These are phyloP conservation scores for Nycticebus coucang DNA, from an alignment of 2,113 vertebrate species.

Conservation along the genomic window DNA sequence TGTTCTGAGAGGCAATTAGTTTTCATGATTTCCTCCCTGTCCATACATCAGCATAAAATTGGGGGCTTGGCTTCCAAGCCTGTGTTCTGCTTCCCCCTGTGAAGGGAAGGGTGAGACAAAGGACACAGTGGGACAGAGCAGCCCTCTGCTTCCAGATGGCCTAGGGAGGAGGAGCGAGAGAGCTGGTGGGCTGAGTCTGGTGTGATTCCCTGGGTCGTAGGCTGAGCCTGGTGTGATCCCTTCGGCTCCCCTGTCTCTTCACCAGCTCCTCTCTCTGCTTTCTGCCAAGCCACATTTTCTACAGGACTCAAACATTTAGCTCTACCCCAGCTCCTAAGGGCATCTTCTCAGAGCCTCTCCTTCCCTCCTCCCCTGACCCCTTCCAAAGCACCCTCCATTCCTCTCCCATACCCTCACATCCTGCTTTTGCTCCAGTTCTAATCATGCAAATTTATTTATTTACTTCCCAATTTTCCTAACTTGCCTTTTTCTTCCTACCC, in stretches of 20 bases:
- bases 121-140: background rate
- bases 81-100: background rate
- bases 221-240: background rate
- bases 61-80: slow-evolving; percentile 51
- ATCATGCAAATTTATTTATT: background rate
- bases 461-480: slow-evolving; percentile 5
- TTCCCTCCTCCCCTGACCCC: background rate
- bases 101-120: slow-evolving; percentile 56
- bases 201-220: fast-evolving
- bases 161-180: background rate
- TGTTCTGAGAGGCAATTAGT: slow-evolving; percentile 70
- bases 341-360: slow-evolving; percentile 34
- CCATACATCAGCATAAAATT: slow-evolving; percentile 65
- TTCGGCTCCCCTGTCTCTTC: background rate
- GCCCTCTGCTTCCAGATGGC: background rate
- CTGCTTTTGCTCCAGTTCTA: background rate
- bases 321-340: slow-evolving; percentile 7
- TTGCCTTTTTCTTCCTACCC: slow-evolving; percentile 14
- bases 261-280: background rate
- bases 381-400: background rate
- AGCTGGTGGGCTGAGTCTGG: background rate
- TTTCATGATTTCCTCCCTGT: slow-evolving; percentile 61
- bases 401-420: background rate
- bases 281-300: slow-evolving; percentile 58
- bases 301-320: slow-evolving; percentile 11